Conservation (phyloP, 2,888 invertebrate genomes). For the Theodoxus fluviatilis region DNA sequence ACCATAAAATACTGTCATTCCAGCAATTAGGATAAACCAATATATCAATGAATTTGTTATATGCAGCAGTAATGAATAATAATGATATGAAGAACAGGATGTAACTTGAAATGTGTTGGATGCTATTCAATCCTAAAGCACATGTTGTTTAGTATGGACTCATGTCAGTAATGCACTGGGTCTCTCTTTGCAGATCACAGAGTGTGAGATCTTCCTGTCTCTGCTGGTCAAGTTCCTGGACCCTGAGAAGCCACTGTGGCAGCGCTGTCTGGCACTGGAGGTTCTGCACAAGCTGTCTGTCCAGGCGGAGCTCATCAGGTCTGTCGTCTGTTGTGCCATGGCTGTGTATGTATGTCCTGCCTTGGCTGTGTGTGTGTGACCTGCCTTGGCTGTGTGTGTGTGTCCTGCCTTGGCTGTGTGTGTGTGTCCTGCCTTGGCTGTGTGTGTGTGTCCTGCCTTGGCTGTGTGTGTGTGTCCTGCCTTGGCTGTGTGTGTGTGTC, state of each 20-base stretch:
- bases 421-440: too few relatives aligned
- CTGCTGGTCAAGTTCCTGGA: constrained; percentile 96
- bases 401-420: not conserved
- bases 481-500: too few relatives aligned
- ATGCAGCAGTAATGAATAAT: too few relatives aligned
- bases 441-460: too few relatives aligned
- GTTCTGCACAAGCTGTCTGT: constrained; percentile 93
- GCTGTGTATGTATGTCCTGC: constrained; percentile 1
- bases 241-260: constrained; percentile 95
- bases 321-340: constrained; percentile 25
- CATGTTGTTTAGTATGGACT: not conserved
- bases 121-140: too few relatives aligned
- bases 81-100: too few relatives aligned
- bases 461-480: too few relatives aligned
- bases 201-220: constrained; percentile 97
- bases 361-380: not conserved
- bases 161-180: not conserved
- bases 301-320: constrained; percentile 83
- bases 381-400: too few relatives aligned
- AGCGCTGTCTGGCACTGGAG: constrained; percentile 91
- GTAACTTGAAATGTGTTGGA: too few relatives aligned
- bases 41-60: too few relatives aligned
- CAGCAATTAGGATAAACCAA: too few relatives aligned
- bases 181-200: constrained; percentile 75
- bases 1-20: too few relatives aligned